Evolutionary conservation across 2,113 vertebrate genomes (phyloP).

Genomic region (Xyliphius kryptos): DNA sequence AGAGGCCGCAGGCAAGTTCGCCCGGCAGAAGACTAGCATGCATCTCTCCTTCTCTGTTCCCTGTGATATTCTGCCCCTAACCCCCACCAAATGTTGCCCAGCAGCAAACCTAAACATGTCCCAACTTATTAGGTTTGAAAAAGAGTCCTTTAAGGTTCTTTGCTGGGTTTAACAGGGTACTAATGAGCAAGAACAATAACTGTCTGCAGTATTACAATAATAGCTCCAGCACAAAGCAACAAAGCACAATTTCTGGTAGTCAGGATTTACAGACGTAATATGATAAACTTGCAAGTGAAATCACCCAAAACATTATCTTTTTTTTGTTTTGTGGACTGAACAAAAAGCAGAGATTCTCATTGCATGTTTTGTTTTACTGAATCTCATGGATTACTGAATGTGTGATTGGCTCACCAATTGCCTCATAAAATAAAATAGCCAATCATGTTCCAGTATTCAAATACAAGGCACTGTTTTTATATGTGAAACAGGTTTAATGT

Average conservation of each 20-base stretch:
- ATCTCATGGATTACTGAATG: no score
- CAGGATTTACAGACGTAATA: background rate
- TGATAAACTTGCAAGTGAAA: background rate
- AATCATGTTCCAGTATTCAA: background rate
- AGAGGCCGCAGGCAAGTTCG: conserved; percentile 71
- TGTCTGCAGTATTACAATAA: background rate
- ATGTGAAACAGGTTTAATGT: background rate
- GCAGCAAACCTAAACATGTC: conserved; percentile 1
- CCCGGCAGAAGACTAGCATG: conserved; percentile 60
- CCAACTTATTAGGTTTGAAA: conserved; percentile 4
- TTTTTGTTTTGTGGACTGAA: no score
- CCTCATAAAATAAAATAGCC: background rate
- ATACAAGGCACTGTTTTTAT: background rate
- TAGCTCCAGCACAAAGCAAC: conserved; percentile 17
- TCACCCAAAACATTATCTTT: background rate
- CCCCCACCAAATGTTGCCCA: conserved; percentile 20
- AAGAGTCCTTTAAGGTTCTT: conserved; percentile 34
- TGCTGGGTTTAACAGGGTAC: conserved; percentile 8
- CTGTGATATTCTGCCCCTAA: conserved; percentile 28
- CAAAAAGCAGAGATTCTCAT: no score
- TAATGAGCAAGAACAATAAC: background rate
- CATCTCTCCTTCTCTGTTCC: conserved; percentile 35
- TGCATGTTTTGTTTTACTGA: no score
- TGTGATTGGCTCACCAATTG: background rate
- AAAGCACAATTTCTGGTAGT: background rate